Conservation (phyloP, 2,797 vertebrate species). For the Pipistrellus nathusii region DNA sequence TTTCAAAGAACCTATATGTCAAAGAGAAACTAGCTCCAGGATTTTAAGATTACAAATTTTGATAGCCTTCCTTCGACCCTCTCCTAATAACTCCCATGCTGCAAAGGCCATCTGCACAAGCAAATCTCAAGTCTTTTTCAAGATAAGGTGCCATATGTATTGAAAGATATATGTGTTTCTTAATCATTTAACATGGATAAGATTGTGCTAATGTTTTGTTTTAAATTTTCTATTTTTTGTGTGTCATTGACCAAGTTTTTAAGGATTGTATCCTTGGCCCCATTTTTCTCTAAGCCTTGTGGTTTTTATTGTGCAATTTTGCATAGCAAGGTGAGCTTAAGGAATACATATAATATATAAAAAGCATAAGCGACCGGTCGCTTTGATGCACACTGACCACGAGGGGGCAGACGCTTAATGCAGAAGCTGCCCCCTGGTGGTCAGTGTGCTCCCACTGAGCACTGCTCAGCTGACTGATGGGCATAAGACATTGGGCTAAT, state of each 20-base stretch:
- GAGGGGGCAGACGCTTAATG: too few relatives aligned
- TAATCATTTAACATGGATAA: not conserved
- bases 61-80: not conserved
- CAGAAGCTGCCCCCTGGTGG: too few relatives aligned
- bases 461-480: too few relatives aligned
- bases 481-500: too few relatives aligned
- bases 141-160: not conserved
- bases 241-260: not conserved
- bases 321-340: not conserved
- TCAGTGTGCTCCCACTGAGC: too few relatives aligned
- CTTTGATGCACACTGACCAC: too few relatives aligned
- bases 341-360: not conserved
- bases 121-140: conserved; percentile 33
- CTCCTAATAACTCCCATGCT: not conserved
- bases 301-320: conserved; percentile 16
- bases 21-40: conserved; percentile 31
- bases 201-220: not conserved
- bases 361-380: too few relatives aligned
- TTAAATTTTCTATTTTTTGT: not conserved
- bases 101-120: not conserved
- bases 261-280: not conserved
- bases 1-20: not conserved
- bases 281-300: not conserved
- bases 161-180: not conserved
- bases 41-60: not conserved